These are phyloP conservation scores for Fragum sueziense DNA, from an alignment of 2,888 invertebrate genomes.

Conservation along the genomic window DNA sequence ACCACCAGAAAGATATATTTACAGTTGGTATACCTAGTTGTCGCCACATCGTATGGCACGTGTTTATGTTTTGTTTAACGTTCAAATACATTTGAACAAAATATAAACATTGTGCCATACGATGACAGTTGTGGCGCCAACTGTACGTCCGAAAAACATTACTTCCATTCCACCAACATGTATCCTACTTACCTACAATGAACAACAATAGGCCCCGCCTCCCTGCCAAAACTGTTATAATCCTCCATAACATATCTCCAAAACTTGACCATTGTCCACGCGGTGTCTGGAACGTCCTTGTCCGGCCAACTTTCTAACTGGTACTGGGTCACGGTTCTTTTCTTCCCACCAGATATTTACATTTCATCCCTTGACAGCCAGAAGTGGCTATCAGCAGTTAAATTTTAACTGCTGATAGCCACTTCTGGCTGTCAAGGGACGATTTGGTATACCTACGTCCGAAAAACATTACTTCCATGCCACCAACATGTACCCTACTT, in stretches of 20 bases:
- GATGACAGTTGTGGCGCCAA: neutral
- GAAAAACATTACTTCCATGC: too few species aligned
- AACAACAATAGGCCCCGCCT: neutral
- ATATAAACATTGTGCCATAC: neutral
- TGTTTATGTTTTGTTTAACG: too few species aligned
- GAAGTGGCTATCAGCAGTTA: too few species aligned
- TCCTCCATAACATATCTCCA: conserved; percentile 25
- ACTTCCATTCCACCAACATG: too few species aligned
- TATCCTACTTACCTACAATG: conserved; percentile 13
- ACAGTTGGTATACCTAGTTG: neutral
- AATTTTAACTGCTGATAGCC: too few species aligned
- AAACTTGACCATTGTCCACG: conserved; percentile 31
- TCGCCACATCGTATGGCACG: neutral
- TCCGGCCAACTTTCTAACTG: conserved; percentile 38
- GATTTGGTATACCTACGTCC: too few species aligned
- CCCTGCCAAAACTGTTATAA: neutral
- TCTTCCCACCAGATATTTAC: neutral
- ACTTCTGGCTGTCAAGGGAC: too few species aligned
- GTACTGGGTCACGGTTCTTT: conserved; percentile 10
- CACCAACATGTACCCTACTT: too few species aligned
- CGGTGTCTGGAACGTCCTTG: conserved; percentile 28
- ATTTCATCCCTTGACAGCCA: too few species aligned
- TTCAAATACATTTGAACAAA: too few species aligned
- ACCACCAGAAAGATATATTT: neutral
- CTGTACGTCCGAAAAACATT: too few species aligned